Evolutionary conservation across 30 jellyfish, hydroid and myxozoan genomes (phyloP).

Genomic region (Mastigias papua): DNA sequence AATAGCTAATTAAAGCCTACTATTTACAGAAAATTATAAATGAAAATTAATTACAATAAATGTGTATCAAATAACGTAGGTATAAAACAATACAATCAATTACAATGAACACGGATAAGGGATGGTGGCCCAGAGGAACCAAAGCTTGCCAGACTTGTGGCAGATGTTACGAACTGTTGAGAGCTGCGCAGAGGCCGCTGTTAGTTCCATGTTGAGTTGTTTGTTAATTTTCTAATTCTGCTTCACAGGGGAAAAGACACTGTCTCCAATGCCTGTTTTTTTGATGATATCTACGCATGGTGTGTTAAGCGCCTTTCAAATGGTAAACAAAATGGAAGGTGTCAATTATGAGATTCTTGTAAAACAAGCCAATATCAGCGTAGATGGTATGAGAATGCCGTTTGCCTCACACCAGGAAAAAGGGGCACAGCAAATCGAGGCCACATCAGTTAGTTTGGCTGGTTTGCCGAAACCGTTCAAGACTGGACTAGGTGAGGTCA

Average conservation of each 20-base stretch:
- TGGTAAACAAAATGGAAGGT: conserved; percentile 83
- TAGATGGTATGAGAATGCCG: conserved; percentile 57
- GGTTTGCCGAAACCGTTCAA: conserved; percentile 65
- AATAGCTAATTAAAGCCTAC: too few species aligned
- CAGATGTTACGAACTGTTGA: too few species aligned
- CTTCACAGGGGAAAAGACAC: conserved; percentile 72
- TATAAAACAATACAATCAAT: too few species aligned
- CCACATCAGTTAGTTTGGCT: background rate
- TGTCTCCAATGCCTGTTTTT: conserved; percentile 93
- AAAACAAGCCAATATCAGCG: conserved; percentile 23
- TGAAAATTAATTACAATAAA: too few species aligned
- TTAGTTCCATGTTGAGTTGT: background rate
- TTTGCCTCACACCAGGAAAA: background rate
- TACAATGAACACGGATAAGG: too few species aligned
- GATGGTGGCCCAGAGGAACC: too few species aligned
- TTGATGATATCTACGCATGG: conserved; percentile 91
- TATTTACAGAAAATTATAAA: too few species aligned
- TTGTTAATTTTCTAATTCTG: background rate
- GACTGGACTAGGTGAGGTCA: conserved; percentile 18
- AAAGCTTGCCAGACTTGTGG: too few species aligned
- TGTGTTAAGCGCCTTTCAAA: conserved; percentile 78
- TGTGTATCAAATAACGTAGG: too few species aligned
- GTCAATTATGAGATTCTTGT: conserved; percentile 67
- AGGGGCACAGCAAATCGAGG: background rate
- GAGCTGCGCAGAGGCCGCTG: background rate